Evolutionary conservation across 64 coral and sea anemone species (phyloP), one percentile per base, ranked within the genome.

Genomic region (Platygyra sinensis): DNA sequence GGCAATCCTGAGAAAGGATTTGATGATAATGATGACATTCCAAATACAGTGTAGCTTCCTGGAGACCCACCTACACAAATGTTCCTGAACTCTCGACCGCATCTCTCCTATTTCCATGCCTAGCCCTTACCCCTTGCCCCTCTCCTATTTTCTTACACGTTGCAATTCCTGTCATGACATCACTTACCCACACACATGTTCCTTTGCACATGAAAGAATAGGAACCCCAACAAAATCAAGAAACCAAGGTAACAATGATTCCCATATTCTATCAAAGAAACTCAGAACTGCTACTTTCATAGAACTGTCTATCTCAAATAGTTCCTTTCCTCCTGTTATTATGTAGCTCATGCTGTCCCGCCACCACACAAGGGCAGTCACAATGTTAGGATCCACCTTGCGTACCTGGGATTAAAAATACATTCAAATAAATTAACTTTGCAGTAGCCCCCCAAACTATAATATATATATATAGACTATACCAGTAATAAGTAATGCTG

Each of bases 211-310:
- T 52, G 93, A 89, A n/a, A 96, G 89, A 31, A 92, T 86, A 30
- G 87, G 88, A 46, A 96, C 60, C 10, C 95, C 95, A 15, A 96
- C 82, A 81, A 96, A 96, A 86, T 96, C 95, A 89, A 85, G 93
- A 74, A 90, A 88, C 95, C 95, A 96, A 8, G 95, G 95, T 64
- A 96, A 74, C 22, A 87, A 60, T 67, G 86, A 71, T 63, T 93
- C 95, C 95, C 95, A 96, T 30, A 96, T 82, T 61, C 87, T 93
- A 72, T 96, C 95, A 32, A 96, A 54, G 31, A 85, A 85, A 85
- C 81, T 85, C 32, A 85, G 22, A 30, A 85, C 62, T 29, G 63
- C 32, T 51, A 85, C 81, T 85, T 71, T 85, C 13, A 67, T 52
- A 10, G 81, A 63, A 93, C 75, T 79, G 59, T 92, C 36, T 69